These are phyloP conservation scores for Nyctereutes procyonoides DNA, from an alignment of 2,113 vertebrate genomes.

Conservation along the genomic window DNA sequence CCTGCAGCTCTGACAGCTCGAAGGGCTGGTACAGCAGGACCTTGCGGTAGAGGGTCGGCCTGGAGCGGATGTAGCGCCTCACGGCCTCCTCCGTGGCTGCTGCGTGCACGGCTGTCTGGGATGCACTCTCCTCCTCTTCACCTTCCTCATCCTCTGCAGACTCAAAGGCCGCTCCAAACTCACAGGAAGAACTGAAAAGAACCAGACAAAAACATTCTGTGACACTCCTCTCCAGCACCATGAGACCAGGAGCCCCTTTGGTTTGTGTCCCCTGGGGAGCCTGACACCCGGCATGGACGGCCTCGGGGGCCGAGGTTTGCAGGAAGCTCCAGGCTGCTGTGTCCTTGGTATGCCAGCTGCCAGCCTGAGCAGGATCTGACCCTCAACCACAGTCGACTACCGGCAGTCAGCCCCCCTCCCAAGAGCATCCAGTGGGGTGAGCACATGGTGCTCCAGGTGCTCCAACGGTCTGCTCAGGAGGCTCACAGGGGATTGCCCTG, in stretches of 20 bases:
- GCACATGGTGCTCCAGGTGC: background rate
- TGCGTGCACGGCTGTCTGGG: conserved; percentile 87
- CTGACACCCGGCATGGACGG: fast-evolving
- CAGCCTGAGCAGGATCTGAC: background rate
- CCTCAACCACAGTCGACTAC: background rate
- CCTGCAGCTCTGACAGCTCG: conserved; percentile 91
- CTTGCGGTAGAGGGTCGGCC: conserved; percentile 87
- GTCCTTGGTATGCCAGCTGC: background rate
- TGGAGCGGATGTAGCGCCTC: conserved; percentile 89
- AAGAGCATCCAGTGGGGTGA: background rate
- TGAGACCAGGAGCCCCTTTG: background rate
- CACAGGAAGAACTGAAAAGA: conserved; percentile 82
- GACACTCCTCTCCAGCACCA: background rate
- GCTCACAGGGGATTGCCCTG: background rate
- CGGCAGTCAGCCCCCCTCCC: fast-evolving
- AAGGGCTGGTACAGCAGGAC: conserved; percentile 95
- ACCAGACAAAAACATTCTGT: background rate
- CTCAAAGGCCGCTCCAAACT: conserved; percentile 81
- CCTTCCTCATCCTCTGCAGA: conserved; percentile 86
- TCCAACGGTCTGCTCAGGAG: background rate
- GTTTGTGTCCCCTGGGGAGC: background rate
- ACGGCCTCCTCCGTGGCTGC: conserved; percentile 88
- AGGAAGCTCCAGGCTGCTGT: background rate
- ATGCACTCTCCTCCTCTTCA: conserved; percentile 87
- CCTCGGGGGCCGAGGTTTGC: background rate